These are phyloP conservation scores for Pseudolaguvia tuberculata DNA, from an alignment of 2,113 vertebrate genomes.

Conservation along the genomic window DNA sequence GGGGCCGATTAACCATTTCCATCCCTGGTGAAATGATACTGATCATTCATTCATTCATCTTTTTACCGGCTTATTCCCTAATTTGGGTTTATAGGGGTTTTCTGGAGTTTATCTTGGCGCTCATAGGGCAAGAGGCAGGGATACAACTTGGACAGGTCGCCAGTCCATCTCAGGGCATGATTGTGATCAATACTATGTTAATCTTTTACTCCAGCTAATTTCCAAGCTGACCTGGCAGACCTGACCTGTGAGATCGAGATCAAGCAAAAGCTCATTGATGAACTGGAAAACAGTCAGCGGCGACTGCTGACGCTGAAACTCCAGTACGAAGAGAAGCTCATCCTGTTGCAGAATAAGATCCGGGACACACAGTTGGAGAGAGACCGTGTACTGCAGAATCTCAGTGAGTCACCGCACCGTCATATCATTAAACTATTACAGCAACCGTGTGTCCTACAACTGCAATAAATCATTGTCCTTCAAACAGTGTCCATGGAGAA, in stretches of 20 bases:
- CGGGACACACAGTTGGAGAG: constrained; percentile 92
- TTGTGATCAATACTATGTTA: background rate
- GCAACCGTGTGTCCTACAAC: background rate
- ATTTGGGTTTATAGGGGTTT: no score
- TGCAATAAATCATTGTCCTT: background rate
- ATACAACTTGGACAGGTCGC: no score
- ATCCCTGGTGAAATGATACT: no score
- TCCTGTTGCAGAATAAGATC: constrained; percentile 95
- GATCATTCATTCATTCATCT: no score
- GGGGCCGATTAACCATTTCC: no score
- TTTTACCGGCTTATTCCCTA: no score
- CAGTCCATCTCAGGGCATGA: no score
- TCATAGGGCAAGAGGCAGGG: no score
- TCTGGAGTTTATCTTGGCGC: no score
- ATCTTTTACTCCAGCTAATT: constrained; percentile 71
- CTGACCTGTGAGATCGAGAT: constrained; percentile 97
- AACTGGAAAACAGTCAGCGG: constrained; percentile 94
- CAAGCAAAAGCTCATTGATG: constrained; percentile 96
- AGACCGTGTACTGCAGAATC: constrained; percentile 91
- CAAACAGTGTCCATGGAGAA: constrained; percentile 86
- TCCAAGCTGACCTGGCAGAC: constrained; percentile 89
- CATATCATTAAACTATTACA: no score
- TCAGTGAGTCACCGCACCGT: constrained; percentile 72
- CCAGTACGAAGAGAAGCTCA: constrained; percentile 95
- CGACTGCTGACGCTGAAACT: constrained; percentile 89